Base-by-base conservation (phyloP, 2,888 invertebrate genomes). In the Caenorhabditis imperialis region DNA sequence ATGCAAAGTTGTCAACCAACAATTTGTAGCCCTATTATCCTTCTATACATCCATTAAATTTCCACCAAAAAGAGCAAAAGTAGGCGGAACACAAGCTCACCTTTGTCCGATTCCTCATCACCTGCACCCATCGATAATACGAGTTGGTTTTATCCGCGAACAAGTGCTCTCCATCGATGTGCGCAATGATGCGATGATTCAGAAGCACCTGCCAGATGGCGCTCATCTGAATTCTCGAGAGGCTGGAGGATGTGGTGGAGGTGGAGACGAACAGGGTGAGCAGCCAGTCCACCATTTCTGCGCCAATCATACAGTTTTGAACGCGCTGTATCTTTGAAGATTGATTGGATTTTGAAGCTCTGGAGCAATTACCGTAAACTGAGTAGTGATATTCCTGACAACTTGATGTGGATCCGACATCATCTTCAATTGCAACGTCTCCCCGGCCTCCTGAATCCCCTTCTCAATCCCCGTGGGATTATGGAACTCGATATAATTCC, bases 121-220 rank as follows among this genome's bases (percentile, higher is more conserved):
- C 42, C 23, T 89, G 54, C 88, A 92, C 92, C 91, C 94, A 94
- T 70, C 93, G 92, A 90, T 94, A 94, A 84, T 93, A 92, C 88
- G 93, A 91, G 89, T 92, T 62, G 1, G 48, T 92, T 90, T 93
- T 93, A 90, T 94, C 94, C 89, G 92, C 92, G 90, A 94, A 94
- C 53, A 93, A 92, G 86, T 93, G 93, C 86, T 93, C 93, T 81
- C 92, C 82, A 92, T 92, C 67, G 93, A 93, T 93, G 88, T 93
- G 93, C 55, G 92, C 91, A 77, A 94, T 91, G 74, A 93, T 92
- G 48, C 93, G 93, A 89, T 93, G 93, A 88, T 94, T 94, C 40
- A 94, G 90, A 58, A 94, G 89, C 0, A 92, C 93, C 88, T 94
- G 94, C 93, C 93, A 94, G 92, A 94, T 93, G 75, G 93, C 93